Base-by-base conservation (phyloP, 64 coral and sea anemone species). In the Trachythela sp. region DNA sequence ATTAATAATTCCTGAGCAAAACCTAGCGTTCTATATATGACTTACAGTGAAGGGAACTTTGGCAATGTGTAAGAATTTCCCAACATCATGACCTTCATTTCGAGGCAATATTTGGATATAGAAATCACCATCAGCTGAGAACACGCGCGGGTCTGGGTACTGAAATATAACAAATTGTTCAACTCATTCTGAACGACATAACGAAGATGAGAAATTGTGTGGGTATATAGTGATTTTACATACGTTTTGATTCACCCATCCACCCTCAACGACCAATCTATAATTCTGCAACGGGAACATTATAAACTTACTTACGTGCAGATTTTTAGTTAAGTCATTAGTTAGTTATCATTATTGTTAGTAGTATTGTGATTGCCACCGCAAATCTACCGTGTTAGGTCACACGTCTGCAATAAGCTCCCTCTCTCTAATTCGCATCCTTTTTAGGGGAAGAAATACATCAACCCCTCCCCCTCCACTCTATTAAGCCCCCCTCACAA, bases 51-150 rank as follows among this genome's bases (percentile, higher is more conserved):
- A 67, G 42, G 27, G 35, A 42, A 94, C 36, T 33, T 88, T 91
- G 51, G 93, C 93, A 11, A 94, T 8, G 83, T 94, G 93, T 42
- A 91, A 68, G 72, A 88, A 94, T 18, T 94, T 27, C 38, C 93
- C 93, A 17, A 15, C 37, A 10, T 71, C 32, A 24, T 8, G n/a
- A 22, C 75, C 54, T 70, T 94, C 89, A 8, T 54, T 9, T 31
- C 87, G 86, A 22, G 93, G 93, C 38, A 77, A 88, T 11, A 27
- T 18, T 20, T 89, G 90, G 39, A 94, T 86, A 39, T 85, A 94
- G 35, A 88, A 94, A n/a, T 86, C 88, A 14, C 89, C 89, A 85
- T 88, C 89, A 14, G 22, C 17, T 27, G 89, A 91, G 36, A 85
- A 71, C 39, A n/a, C n/a, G n/a, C 29, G 48, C 38, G 89, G 93